Evolutionary conservation across 2,888 invertebrate genomes (phyloP).

Genomic region (Himalopsyche kuldschensis): DNA sequence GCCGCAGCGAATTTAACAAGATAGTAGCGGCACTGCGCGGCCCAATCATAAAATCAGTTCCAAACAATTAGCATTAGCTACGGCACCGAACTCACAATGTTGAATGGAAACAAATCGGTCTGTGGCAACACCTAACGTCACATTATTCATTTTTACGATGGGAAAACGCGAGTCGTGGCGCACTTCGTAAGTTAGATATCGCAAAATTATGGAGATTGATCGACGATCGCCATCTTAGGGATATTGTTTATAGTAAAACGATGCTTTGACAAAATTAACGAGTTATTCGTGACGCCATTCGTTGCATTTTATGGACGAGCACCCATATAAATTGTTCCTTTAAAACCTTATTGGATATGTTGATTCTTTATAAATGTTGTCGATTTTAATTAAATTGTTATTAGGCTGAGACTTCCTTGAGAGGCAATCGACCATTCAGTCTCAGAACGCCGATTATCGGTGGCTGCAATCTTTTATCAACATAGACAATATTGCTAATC

Average conservation of each 20-base stretch:
- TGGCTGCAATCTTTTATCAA: too few relatives aligned
- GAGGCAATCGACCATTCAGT: too few relatives aligned
- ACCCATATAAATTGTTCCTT: too few relatives aligned
- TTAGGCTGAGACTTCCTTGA: too few relatives aligned
- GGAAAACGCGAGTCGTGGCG: constrained; percentile 11
- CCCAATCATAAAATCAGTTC: constrained; percentile 6
- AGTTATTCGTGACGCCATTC: neutral
- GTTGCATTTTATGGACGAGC: neutral
- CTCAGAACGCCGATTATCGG: too few relatives aligned
- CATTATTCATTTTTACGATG: constrained; percentile 31
- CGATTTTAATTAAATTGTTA: too few relatives aligned
- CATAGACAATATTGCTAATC: too few relatives aligned
- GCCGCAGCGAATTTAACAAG: constrained; percentile 7
- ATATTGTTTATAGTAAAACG: neutral
- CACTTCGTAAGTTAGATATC: neutral
- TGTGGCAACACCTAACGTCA: constrained; percentile 11
- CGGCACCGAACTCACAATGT: constrained; percentile 1
- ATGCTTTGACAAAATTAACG: neutral
- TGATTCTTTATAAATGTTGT: too few relatives aligned
- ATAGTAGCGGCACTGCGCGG: neutral
- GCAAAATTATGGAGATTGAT: neutral
- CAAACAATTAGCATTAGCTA: constrained; percentile 17
- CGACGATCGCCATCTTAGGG: neutral
- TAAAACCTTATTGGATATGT: too few relatives aligned
- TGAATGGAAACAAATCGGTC: neutral